Percentiles rank a stretch among this genome's conserved stretches.
Evolutionary conservation across 2,888 invertebrate genomes (phyloP).

Genomic region (Cataglyphis rosenhaueri): DNA sequence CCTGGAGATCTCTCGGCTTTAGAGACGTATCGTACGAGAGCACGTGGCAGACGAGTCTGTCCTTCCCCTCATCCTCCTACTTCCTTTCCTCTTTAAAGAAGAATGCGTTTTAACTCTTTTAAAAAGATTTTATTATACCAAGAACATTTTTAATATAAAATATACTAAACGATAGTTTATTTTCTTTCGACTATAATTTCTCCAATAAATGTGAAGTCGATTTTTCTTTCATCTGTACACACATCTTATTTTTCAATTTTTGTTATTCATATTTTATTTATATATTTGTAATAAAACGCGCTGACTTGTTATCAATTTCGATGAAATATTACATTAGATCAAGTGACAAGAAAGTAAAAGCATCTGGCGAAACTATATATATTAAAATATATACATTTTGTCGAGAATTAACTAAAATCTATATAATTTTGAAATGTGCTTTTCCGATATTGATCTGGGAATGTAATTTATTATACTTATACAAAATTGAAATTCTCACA

Average conservation of each 20-base stretch:
- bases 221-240: not conserved
- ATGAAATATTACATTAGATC: slow-evolving; percentile 12
- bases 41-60: slow-evolving; percentile 43
- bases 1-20: slow-evolving; percentile 54
- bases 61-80: slow-evolving; percentile 33
- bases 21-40: slow-evolving; percentile 42
- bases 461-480: slow-evolving; percentile 45
- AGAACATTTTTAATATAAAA: not conserved
- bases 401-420: slow-evolving; percentile 41
- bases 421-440: slow-evolving; percentile 35
- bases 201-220: not conserved
- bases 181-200: not conserved
- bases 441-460: slow-evolving; percentile 43
- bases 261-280: not conserved
- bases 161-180: not conserved
- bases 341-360: slow-evolving; percentile 19
- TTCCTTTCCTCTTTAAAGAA: slow-evolving; percentile 63
- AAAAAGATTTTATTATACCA: slow-evolving; percentile 42
- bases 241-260: not conserved
- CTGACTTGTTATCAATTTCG: slow-evolving; percentile 25
- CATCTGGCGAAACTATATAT: slow-evolving; percentile 10
- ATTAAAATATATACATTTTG: slow-evolving; percentile 36
- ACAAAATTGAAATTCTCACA: slow-evolving; percentile 52
- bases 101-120: slow-evolving; percentile 75
- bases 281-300: not conserved